These are phyloP conservation scores for Dendroctonus ponderosae DNA, from an alignment of 1,140 invertebrate species.

Conservation along the genomic window DNA sequence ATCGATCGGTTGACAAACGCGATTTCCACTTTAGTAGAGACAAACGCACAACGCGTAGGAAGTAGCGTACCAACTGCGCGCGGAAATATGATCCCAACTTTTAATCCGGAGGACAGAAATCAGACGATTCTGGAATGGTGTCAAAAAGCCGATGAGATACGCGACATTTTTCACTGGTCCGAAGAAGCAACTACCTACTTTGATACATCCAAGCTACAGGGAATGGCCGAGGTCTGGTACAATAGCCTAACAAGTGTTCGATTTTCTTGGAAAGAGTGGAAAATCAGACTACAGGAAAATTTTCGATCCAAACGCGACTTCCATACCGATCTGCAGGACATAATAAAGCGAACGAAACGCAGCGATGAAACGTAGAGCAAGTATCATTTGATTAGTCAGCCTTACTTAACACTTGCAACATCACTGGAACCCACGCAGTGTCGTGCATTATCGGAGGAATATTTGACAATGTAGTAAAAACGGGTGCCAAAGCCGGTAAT, in stretches of 20 bases:
- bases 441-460: constrained; percentile 47
- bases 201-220: constrained; percentile 42
- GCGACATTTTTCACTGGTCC: constrained; percentile 35
- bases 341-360: constrained; percentile 33
- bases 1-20: constrained; percentile 9
- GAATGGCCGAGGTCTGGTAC: constrained; percentile 46
- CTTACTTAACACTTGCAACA: constrained; percentile 45
- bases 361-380: constrained; percentile 21
- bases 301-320: constrained; percentile 42
- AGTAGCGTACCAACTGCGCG: constrained; percentile 9
- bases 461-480: constrained; percentile 21
- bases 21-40: constrained; percentile 4
- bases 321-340: constrained; percentile 38
- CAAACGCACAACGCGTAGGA: background rate
- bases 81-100: constrained; percentile 6
- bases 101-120: constrained; percentile 7
- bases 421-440: constrained; percentile 41
- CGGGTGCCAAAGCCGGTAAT: constrained; percentile 31
- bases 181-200: constrained; percentile 37
- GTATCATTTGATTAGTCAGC: constrained; percentile 37
- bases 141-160: constrained; percentile 42
- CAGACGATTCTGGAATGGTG: constrained; percentile 30
- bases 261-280: constrained; percentile 47
- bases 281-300: constrained; percentile 40
- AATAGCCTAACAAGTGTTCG: constrained; percentile 39